Evolutionary conservation across 2,797 vertebrate species (phyloP).

Genomic region (Phataginus tetradactyla): DNA sequence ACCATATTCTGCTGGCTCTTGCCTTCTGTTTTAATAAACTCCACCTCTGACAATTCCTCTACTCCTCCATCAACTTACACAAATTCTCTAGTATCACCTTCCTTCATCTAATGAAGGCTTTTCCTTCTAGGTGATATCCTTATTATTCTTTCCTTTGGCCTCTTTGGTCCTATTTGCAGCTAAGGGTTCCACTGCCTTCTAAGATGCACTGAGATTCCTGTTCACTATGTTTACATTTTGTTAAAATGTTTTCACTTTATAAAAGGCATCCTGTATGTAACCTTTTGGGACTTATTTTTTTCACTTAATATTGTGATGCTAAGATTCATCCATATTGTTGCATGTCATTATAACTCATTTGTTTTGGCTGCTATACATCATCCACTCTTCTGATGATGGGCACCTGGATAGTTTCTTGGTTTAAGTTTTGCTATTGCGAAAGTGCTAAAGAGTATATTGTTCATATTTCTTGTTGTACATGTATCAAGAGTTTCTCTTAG

Average conservation of each 20-base stretch:
- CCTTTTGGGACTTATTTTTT: not conserved
- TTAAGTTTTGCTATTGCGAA: conserved; percentile 6
- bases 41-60: not conserved
- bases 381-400: not conserved
- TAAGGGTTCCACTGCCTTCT: not conserved
- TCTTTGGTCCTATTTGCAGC: not conserved
- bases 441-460: not conserved
- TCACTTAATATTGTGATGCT: not conserved
- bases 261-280: not conserved
- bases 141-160: not conserved
- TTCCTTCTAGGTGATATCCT: not conserved
- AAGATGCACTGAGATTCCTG: not conserved
- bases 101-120: not conserved
- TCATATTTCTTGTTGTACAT: not conserved
- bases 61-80: not conserved
- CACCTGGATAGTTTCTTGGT: not conserved
- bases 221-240: not conserved
- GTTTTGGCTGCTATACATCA: not conserved
- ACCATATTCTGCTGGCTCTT: not conserved
- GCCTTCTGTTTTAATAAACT: not conserved
- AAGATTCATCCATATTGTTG: not conserved
- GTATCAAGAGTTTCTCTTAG: not conserved
- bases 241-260: conserved; percentile 5
- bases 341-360: not conserved
- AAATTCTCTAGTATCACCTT: not conserved